phyloP scores from a whole-genome alignment of 2,113 vertebrate genomes.

The Erythrocercus mccallii region DNA sequence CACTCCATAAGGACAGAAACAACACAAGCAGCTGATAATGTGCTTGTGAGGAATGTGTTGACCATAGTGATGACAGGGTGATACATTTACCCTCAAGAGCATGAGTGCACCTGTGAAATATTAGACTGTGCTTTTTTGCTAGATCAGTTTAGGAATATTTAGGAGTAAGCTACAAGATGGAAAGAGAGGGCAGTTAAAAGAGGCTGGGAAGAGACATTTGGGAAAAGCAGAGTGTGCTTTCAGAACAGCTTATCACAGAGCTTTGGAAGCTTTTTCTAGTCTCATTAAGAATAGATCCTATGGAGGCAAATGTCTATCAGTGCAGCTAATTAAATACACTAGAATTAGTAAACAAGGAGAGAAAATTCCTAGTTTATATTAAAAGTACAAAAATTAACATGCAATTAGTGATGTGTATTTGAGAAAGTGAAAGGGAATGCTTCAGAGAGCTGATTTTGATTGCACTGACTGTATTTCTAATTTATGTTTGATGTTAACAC shows the following conservation, averaged over 20 bases:
- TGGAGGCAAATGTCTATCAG: neutral
- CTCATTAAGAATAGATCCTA: neutral
- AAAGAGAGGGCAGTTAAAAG: slow-evolving; percentile 5
- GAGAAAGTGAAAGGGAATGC: neutral
- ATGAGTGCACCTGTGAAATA: slow-evolving; percentile 36
- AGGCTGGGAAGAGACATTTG: neutral
- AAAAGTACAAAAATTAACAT: neutral
- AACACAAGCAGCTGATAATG: slow-evolving; percentile 60
- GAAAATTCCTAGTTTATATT: neutral
- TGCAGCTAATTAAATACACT: neutral
- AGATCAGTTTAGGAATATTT: slow-evolving; percentile 14
- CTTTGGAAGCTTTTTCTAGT: neutral
- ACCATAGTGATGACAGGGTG: slow-evolving; percentile 55
- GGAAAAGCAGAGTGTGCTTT: neutral
- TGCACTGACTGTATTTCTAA: slow-evolving; percentile 6
- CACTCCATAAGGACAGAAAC: slow-evolving; percentile 47
- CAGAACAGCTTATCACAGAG: neutral
- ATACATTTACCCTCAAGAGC: slow-evolving; percentile 12
- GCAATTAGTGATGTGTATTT: neutral
- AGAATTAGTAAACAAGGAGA: neutral
- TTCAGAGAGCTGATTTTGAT: slow-evolving; percentile 6
- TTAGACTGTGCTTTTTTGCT: slow-evolving; percentile 8
- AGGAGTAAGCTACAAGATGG: neutral
- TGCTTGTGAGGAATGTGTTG: slow-evolving; percentile 59
- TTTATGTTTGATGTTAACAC: slow-evolving; percentile 8